Evolutionary conservation across 2,888 invertebrate species (phyloP).

Genomic region (Aromia moschata): DNA sequence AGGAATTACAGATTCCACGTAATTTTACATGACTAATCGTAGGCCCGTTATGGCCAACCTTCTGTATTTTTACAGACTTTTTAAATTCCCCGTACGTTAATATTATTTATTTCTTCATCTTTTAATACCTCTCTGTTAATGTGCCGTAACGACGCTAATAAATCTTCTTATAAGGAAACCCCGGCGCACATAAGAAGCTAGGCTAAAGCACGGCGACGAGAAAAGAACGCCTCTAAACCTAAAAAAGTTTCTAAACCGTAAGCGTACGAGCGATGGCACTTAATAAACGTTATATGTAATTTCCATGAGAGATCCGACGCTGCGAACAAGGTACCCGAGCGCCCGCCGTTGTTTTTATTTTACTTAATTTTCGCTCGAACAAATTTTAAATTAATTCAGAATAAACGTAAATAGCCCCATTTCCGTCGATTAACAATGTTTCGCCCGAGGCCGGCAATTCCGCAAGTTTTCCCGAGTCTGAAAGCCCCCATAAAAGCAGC

Average conservation of each 20-base stretch:
- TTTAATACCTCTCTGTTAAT: too few relatives aligned
- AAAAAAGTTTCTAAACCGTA: not conserved
- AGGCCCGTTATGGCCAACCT: too few relatives aligned
- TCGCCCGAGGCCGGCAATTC: slow-evolving; percentile 52
- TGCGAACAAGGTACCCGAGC: slow-evolving; percentile 19
- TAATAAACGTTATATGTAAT: not conserved
- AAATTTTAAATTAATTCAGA: slow-evolving; percentile 57
- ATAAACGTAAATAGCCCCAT: slow-evolving; percentile 58
- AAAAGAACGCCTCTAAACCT: not conserved
- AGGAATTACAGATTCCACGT: too few relatives aligned
- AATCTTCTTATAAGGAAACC: too few relatives aligned
- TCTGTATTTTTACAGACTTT: too few relatives aligned
- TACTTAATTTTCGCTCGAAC: slow-evolving; percentile 55
- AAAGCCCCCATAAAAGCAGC: slow-evolving; percentile 51
- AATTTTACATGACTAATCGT: too few relatives aligned
- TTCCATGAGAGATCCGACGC: not conserved
- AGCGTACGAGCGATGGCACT: not conserved
- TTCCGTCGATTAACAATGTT: slow-evolving; percentile 57
- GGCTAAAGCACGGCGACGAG: too few relatives aligned
- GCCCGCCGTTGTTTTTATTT: slow-evolving; percentile 46
- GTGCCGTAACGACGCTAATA: too few relatives aligned
- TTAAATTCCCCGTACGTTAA: too few relatives aligned
- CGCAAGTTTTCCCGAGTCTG: slow-evolving; percentile 52
- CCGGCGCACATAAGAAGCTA: too few relatives aligned
- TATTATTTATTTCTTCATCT: too few relatives aligned